These are phyloP conservation scores for Hyperopisus bebe DNA, from an alignment of 2,113 vertebrate genomes.

Conservation along the genomic window DNA sequence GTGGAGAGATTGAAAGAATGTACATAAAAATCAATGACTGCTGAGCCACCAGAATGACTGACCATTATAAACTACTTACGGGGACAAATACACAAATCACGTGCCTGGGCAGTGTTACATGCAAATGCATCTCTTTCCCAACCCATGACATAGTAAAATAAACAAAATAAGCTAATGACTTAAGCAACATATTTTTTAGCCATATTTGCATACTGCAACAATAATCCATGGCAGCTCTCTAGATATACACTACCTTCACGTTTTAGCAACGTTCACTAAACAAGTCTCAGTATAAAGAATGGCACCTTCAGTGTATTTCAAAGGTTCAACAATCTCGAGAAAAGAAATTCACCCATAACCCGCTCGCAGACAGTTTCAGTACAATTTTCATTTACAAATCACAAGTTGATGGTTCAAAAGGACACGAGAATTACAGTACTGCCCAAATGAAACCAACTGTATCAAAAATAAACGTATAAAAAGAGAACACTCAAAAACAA, in stretches of 20 bases:
- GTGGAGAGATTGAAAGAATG: conserved; percentile 25
- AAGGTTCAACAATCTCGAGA: not conserved
- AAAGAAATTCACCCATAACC: not conserved
- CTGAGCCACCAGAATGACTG: not conserved
- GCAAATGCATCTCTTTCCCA: not conserved
- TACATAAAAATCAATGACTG: not conserved
- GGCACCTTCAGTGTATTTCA: not conserved
- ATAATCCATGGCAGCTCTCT: not conserved
- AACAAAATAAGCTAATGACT: not conserved
- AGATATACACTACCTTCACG: not conserved
- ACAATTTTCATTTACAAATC: not conserved
- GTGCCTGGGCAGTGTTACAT: not conserved
- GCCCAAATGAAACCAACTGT: not conserved
- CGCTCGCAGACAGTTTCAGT: not conserved
- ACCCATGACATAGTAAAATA: not conserved
- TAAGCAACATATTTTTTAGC: not conserved
- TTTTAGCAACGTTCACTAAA: not conserved
- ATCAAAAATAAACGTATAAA: not conserved
- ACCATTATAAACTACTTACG: not conserved
- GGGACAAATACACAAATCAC: not conserved
- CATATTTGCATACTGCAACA: not conserved
- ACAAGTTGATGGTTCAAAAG: not conserved
- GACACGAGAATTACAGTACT: not conserved
- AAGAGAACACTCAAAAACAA: not conserved
- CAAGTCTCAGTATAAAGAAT: not conserved